A percentile compares a stretch with the other conserved stretches of the same genome.
Conservation (phyloP, 2,888 invertebrate genomes). For the Cremastobaeus sp. region DNA sequence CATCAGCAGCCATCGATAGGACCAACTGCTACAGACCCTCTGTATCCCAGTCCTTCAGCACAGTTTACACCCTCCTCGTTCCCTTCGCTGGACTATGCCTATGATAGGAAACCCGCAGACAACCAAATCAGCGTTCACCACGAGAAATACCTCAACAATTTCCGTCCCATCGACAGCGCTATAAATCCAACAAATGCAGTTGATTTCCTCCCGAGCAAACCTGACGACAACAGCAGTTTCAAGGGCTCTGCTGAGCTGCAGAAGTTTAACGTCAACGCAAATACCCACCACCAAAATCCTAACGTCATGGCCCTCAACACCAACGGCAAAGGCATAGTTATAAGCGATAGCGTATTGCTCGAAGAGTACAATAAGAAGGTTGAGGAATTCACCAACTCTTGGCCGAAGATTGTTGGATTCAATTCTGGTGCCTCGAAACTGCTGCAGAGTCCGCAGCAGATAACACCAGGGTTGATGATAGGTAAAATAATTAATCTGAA, state of each 20-base stretch:
- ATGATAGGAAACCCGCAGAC: constrained; percentile 1
- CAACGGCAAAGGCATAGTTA: constrained; percentile 65
- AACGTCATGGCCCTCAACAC: not conserved
- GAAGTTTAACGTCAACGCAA: not conserved
- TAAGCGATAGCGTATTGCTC: constrained; percentile 69
- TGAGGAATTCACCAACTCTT: constrained; percentile 70
- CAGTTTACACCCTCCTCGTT: constrained; percentile 26
- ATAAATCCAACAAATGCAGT: constrained; percentile 10
- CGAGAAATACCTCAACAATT: constrained; percentile 9
- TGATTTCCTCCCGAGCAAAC: constrained; percentile 2
- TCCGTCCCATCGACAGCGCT: constrained; percentile 1
- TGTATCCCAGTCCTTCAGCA: constrained; percentile 10
- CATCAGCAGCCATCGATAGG: constrained; percentile 9
- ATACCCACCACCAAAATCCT: not conserved
- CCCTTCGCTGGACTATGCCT: constrained; percentile 9
- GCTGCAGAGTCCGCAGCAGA: constrained; percentile 23
- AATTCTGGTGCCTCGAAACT: not conserved
- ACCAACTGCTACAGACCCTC: constrained; percentile 22
- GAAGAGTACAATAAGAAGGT: constrained; percentile 71
- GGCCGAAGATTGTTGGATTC: constrained; percentile 65
- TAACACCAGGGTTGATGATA: constrained; percentile 15
- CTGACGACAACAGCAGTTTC: constrained; percentile 1
- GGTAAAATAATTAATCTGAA: constrained; percentile 17
- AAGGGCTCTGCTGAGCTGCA: not conserved
- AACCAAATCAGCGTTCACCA: constrained; percentile 9